Percentiles rank a stretch among this genome's conserved stretches.
Conservation (phyloP, 2,888 invertebrate species). For the Rhamnusium bicolor region DNA sequence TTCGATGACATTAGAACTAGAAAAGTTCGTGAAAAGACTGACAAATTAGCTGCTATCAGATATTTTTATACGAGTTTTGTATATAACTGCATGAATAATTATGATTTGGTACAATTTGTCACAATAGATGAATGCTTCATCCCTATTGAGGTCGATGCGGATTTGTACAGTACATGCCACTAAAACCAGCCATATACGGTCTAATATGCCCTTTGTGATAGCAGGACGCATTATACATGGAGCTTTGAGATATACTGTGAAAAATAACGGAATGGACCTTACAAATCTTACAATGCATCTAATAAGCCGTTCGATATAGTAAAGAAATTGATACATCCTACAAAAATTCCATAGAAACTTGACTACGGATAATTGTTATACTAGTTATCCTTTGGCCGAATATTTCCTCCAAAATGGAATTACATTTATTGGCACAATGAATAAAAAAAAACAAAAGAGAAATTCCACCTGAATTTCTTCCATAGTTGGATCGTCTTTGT, state of each 20-base stretch:
- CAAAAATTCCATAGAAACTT: conserved; percentile 50
- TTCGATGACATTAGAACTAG: no score
- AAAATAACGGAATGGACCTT: conserved; percentile 49
- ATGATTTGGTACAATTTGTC: no score
- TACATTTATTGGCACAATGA: conserved; percentile 44
- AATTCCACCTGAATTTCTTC: conserved; percentile 55
- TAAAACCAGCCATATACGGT: conserved; percentile 45
- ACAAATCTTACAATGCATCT: no score
- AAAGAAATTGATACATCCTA: no score
- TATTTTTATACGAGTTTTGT: no score
- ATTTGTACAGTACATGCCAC: conserved; percentile 50
- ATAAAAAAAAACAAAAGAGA: conserved; percentile 40
- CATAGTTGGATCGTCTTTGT: conserved; percentile 44
- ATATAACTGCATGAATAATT: no score
- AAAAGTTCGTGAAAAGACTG: no score
- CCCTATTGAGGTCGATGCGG: conserved; percentile 35
- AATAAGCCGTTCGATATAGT: no score
- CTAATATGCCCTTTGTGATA: conserved; percentile 47
- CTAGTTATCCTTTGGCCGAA: conserved; percentile 45
- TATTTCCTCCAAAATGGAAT: conserved; percentile 46
- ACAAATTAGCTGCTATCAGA: no score
- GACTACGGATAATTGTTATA: conserved; percentile 51
- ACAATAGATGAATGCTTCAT: no score
- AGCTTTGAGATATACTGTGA: conserved; percentile 55
- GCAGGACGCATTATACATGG: conserved; percentile 45